Evolutionary conservation across 2,797 vertebrate genomes (phyloP), one percentile per base, ranked within the genome.

Genomic region (Coilia nasus): DNA sequence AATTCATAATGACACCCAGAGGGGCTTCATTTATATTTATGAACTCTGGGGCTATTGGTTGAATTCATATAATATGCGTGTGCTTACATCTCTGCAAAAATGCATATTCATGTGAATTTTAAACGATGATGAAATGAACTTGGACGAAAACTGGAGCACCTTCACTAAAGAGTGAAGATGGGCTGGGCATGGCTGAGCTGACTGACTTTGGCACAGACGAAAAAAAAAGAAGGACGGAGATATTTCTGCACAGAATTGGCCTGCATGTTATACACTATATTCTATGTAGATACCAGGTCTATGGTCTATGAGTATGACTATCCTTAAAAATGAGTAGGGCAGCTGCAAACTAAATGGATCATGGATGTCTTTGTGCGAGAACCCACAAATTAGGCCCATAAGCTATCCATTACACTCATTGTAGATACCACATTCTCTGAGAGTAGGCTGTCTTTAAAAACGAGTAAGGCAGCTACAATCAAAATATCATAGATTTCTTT

Each of bases 11-110:
- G 71, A 78, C 17, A 31, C 71, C 71, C 35, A 19, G 71, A 78
- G 71, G 71, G 17, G 21, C 35, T n/a, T 78, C 71, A 78, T 78
- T 78, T 78, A 78, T 78, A 78, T 78, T 78, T 78, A 78, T 78
- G 71, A 78, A 44, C 71, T 44, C 35, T 44, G 17, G 31, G 31
- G 71, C 31, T 78, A 41, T 41, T 78, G 35, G 35, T 21, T 78
- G 71, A 35, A 31, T 78, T 44, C 71, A 78, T 78, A 78, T 78
- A 44, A 44, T 44, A 78, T 78, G 71, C 7, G 35, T 78, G 71
- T 78, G 71, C 71, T 78, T 78, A 78, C 71, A 78, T 10, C 21
- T 15, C 31, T 78, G 19, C 15, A 78, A 78, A 78, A 78, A 78
- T 78, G 71, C 71, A 78, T 78, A 78, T 78, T 78, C 35, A 44